These are phyloP conservation scores for Neuroscelio doddi DNA, from an alignment of 2,888 invertebrate species.

Conservation along the genomic window DNA sequence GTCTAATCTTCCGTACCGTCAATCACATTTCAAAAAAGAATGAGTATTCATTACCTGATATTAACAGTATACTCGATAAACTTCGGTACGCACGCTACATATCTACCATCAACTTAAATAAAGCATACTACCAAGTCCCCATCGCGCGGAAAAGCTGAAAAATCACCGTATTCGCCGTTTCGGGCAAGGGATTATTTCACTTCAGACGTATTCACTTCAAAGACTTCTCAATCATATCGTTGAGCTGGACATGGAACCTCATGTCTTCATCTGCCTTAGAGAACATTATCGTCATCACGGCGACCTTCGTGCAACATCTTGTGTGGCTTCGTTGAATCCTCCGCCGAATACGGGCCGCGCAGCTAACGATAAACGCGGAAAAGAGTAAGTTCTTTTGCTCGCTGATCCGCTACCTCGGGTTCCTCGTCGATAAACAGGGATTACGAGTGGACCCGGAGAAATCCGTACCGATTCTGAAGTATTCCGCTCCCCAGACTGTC, in stretches of 20 bases:
- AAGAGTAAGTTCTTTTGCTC: neutral
- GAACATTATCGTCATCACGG: conserved; percentile 43
- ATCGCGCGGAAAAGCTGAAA: conserved; percentile 23
- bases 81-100: conserved; percentile 33
- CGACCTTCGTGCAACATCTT: too few relatives aligned
- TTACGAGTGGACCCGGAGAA: neutral
- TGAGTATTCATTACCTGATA: conserved; percentile 37
- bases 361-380: neutral
- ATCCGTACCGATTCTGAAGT: neutral
- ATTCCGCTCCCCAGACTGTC: neutral
- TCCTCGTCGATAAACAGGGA: neutral
- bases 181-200: conserved; percentile 35
- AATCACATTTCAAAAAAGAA: conserved; percentile 33
- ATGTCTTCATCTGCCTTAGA: too few relatives aligned
- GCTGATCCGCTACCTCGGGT: neutral
- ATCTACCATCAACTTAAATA: conserved; percentile 43
- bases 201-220: conserved; percentile 40
- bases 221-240: too few relatives aligned
- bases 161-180: conserved; percentile 38
- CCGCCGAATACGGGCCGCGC: too few relatives aligned
- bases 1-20: too few relatives aligned
- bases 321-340: too few relatives aligned
- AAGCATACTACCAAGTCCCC: conserved; percentile 45
- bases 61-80: conserved; percentile 24
- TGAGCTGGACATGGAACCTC: too few relatives aligned